These are phyloP conservation scores for Tinea semifulvella DNA, from an alignment of 2,888 invertebrate genomes.

Conservation along the genomic window DNA sequence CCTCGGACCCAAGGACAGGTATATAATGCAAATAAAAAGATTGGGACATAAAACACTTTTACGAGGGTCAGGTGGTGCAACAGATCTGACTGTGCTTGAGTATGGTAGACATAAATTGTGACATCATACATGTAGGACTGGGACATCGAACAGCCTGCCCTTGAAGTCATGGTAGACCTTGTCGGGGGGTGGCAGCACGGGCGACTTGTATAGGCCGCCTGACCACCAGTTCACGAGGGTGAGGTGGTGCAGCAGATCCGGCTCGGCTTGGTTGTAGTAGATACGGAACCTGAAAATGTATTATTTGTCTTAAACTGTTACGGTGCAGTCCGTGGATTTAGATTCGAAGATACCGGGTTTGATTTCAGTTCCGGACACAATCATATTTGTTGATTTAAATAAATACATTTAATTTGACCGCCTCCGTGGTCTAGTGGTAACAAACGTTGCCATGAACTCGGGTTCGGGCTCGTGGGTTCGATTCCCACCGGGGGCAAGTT, in stretches of 20 bases:
- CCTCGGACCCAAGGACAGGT: too few species aligned
- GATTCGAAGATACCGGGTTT: too few species aligned
- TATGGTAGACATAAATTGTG: conserved; percentile 67
- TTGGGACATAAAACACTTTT: too few species aligned
- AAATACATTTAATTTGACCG: too few species aligned
- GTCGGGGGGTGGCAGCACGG: conserved; percentile 69
- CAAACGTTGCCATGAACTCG: too few species aligned
- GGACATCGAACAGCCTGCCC: conserved; percentile 71
- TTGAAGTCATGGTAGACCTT: conserved; percentile 73
- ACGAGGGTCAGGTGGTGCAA: conserved; percentile 68
- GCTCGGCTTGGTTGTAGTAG: conserved; percentile 76
- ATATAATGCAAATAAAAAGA: too few species aligned
- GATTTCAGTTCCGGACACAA: too few species aligned
- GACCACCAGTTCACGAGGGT: conserved; percentile 80
- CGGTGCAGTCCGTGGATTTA: neutral
- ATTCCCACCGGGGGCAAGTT: too few species aligned
- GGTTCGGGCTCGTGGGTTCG: too few species aligned
- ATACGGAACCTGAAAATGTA: conserved; percentile 66
- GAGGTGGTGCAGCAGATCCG: conserved; percentile 66
- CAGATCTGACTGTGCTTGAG: conserved; percentile 71
- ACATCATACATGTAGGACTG: conserved; percentile 77
- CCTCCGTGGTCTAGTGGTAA: too few species aligned
- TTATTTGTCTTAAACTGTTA: conserved; percentile 2
- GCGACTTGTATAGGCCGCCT: conserved; percentile 70
- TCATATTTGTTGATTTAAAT: too few species aligned